These are phyloP conservation scores for Anoplopoma fimbria DNA, from an alignment of 2,113 vertebrate species.

Conservation along the genomic window DNA sequence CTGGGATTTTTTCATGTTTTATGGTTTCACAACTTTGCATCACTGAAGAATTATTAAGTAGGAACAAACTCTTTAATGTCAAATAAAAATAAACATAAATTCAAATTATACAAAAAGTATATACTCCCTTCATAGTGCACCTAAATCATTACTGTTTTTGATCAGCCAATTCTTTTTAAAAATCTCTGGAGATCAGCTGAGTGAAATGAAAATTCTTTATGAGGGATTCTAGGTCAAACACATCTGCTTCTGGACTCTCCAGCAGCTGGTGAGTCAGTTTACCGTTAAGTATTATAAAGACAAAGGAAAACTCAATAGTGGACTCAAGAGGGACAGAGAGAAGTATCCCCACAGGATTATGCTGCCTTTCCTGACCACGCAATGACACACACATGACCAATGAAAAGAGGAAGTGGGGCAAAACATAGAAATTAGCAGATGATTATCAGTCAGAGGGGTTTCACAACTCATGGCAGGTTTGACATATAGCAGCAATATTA, in stretches of 20 bases:
- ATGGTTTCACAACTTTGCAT: slow-evolving; percentile 36
- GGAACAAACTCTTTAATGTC: slow-evolving; percentile 12
- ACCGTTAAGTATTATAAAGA: neutral
- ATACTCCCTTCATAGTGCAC: neutral
- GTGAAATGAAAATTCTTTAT: neutral
- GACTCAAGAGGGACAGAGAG: neutral
- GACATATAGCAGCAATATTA: neutral
- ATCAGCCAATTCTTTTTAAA: neutral
- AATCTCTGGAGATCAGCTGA: neutral
- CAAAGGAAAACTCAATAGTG: neutral
- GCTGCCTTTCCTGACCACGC: neutral
- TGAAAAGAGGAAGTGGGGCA: neutral
- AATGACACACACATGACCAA: neutral
- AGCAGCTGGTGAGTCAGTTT: neutral
- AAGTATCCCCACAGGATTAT: neutral
- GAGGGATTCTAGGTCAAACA: neutral
- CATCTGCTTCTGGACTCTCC: neutral
- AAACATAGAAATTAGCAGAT: neutral
- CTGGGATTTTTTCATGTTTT: slow-evolving; percentile 6
- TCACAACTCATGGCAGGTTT: neutral
- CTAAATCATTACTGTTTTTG: neutral
- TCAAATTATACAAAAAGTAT: neutral
- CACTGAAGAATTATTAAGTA: slow-evolving; percentile 17
- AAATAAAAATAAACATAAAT: neutral
- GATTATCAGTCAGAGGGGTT: neutral